Conservation (phyloP, 2,113 vertebrate genomes). For the Felis catus region F.catus_Fca126_mat1.0 CM031413.1:33504501-33505000, state of each 20-base stretch:
- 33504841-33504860: neutral
- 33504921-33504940: neutral
- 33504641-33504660: neutral
- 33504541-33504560: conserved; percentile 22
- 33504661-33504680: conserved; percentile 57
- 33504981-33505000: neutral
- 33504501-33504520: neutral
- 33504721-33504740: conserved; percentile 38
- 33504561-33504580: neutral
- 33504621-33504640: neutral
- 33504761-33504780: neutral
- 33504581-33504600: neutral
- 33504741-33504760: conserved; percentile 55
- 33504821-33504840: conserved; percentile 44
- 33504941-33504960: neutral
- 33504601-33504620: neutral
- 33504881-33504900: neutral
- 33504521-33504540: neutral
- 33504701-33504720: neutral
- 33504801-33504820: conserved; percentile 29
- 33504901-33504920: neutral
- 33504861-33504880: neutral
- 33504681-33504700: conserved; percentile 59
- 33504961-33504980: neutral
- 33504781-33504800: neutral